Conservation (phyloP, 1,140 invertebrate species). For the Drosophila melanica region DNA sequence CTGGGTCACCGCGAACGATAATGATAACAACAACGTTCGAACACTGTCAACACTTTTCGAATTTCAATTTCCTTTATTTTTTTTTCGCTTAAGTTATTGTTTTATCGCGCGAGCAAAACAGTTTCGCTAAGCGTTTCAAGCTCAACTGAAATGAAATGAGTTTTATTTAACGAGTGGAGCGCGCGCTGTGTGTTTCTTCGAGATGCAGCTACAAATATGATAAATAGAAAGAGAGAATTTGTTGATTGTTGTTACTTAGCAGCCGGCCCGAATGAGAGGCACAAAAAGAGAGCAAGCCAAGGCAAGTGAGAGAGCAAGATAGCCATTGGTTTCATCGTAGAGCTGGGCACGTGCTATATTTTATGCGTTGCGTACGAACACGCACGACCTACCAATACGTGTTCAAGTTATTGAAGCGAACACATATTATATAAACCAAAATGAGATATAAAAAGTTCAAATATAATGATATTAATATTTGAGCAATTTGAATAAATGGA, state of each 20-base stretch:
- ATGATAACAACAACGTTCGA: background rate
- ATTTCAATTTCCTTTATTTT: slow-evolving; percentile 1
- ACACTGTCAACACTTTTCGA: slow-evolving; percentile 2
- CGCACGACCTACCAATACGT: too few relatives aligned
- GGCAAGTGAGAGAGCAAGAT: background rate
- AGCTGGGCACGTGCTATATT: too few relatives aligned
- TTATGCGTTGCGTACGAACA: too few relatives aligned
- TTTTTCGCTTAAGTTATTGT: slow-evolving; percentile 9
- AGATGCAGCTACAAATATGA: slow-evolving; percentile 14
- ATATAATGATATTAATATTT: too few relatives aligned
- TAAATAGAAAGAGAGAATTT: slow-evolving; percentile 44
- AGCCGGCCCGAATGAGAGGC: slow-evolving; percentile 44
- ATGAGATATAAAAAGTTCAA: too few relatives aligned
- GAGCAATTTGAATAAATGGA: too few relatives aligned
- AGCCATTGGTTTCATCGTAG: background rate
- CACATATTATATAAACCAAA: too few relatives aligned
- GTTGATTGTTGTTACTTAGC: slow-evolving; percentile 76
- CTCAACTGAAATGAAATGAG: slow-evolving; percentile 58
- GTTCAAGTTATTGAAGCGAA: too few relatives aligned
- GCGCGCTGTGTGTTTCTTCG: slow-evolving; percentile 23
- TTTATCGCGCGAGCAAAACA: slow-evolving; percentile 52
- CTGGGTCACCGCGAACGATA: slow-evolving; percentile 18
- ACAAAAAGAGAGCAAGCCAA: background rate
- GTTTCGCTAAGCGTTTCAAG: slow-evolving; percentile 67
- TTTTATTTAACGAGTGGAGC: slow-evolving; percentile 15